These are phyloP conservation scores for Fragum whitleyi DNA, from an alignment of 2,888 invertebrate species.

Conservation along the genomic window DNA sequence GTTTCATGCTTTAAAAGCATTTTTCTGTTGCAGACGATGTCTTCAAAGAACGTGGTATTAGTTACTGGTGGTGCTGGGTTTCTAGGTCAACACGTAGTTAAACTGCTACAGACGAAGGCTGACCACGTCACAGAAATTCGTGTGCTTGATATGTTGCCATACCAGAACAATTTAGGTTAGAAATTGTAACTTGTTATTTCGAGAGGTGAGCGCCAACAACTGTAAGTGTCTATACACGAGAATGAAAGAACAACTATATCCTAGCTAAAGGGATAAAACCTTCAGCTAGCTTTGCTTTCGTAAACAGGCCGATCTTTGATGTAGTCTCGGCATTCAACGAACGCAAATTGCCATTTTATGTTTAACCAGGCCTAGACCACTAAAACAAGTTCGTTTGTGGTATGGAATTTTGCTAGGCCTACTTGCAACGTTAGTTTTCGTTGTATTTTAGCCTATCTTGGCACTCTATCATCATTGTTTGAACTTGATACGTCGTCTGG, in stretches of 20 bases:
- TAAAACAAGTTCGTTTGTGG: too few relatives aligned
- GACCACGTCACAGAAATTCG: conserved; percentile 87
- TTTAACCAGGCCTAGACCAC: too few relatives aligned
- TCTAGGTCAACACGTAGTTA: conserved; percentile 88
- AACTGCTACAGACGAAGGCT: conserved; percentile 86
- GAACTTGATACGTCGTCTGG: too few relatives aligned
- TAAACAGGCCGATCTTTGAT: too few relatives aligned
- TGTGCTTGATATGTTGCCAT: conserved; percentile 87
- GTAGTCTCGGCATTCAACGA: too few relatives aligned
- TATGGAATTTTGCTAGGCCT: too few relatives aligned
- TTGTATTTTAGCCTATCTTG: too few relatives aligned
- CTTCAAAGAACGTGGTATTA: conserved; percentile 67
- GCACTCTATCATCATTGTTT: too few relatives aligned
- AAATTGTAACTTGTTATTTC: neutral
- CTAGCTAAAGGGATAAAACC: neutral
- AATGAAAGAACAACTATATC: neutral
- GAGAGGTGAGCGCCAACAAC: neutral
- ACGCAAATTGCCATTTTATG: too few relatives aligned
- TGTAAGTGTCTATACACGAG: neutral
- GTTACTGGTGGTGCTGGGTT: conserved; percentile 87
- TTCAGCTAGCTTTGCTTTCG: neutral
- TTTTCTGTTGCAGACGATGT: neutral
- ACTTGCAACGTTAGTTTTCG: too few relatives aligned
- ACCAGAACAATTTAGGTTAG: conserved; percentile 57
- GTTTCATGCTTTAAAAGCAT: too few relatives aligned